Conservation (phyloP, 2,888 invertebrate genomes). For the Watsonalla cultraria region DNA sequence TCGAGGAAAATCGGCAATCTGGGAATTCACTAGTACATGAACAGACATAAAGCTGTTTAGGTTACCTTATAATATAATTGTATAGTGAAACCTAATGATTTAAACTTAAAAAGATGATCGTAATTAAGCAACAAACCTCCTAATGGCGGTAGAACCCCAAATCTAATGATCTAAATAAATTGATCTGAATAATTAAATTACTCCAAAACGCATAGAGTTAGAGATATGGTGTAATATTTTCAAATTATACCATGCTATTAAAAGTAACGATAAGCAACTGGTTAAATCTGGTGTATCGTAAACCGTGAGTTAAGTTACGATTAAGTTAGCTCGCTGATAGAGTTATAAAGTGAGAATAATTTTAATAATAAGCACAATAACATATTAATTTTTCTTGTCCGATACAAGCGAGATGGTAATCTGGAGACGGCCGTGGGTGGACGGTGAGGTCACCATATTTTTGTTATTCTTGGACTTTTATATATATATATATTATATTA, state of each 20-base stretch:
- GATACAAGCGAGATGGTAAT: constrained; percentile 32
- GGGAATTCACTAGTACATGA: too few species aligned
- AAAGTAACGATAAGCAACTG: not conserved
- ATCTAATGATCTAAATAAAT: not conserved
- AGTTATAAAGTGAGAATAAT: constrained; percentile 19
- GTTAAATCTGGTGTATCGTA: not conserved
- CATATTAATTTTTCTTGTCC: constrained; percentile 37
- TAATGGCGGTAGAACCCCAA: too few species aligned
- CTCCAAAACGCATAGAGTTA: not conserved
- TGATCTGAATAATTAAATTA: not conserved
- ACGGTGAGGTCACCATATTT: constrained; percentile 18
- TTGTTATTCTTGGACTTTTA: not conserved
- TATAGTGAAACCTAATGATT: too few species aligned
- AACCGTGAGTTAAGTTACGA: not conserved
- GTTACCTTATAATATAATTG: too few species aligned
- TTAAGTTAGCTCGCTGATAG: not conserved
- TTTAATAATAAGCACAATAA: constrained; percentile 42
- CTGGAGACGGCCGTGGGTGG: constrained; percentile 23
- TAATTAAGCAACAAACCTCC: too few species aligned
- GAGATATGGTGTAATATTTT: not conserved
- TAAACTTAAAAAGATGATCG: too few species aligned
- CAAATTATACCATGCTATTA: not conserved
- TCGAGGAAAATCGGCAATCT: too few species aligned
- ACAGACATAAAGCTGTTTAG: too few species aligned
- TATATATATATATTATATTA: not conserved